Evolutionary conservation across 92 coral and sea anemone genomes (phyloP).

Genomic region (Epizoanthus illoricatus): DNA sequence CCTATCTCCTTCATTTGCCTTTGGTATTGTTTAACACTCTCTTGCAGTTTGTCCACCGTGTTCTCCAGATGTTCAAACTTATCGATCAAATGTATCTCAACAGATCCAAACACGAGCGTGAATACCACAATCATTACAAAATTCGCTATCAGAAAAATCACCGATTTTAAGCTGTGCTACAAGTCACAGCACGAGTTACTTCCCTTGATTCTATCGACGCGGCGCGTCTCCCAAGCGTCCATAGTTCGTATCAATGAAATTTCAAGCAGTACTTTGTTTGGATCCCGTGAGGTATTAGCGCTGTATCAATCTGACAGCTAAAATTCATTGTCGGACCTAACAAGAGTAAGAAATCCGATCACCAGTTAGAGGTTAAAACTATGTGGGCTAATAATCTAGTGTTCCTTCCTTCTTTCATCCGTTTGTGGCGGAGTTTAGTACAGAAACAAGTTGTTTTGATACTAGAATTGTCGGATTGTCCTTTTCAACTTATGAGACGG

Average conservation of each 20-base stretch:
- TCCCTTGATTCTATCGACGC: slow-evolving; percentile 16
- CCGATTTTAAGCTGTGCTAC: slow-evolving; percentile 9
- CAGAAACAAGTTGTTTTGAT: background rate
- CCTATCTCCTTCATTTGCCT: background rate
- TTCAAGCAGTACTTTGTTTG: background rate
- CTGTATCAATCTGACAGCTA: slow-evolving; percentile 4
- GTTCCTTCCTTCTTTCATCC: background rate
- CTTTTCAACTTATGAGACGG: background rate
- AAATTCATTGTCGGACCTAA: background rate
- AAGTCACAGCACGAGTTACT: background rate
- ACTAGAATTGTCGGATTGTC: background rate
- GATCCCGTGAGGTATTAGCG: slow-evolving; percentile 26
- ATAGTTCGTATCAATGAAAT: background rate
- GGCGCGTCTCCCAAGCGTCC: slow-evolving; percentile 38
- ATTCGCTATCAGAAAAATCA: slow-evolving; percentile 6
- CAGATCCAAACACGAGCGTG: slow-evolving; percentile 35
- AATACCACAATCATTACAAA: slow-evolving; percentile 21
- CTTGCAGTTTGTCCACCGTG: slow-evolving; percentile 29
- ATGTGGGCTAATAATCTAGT: background rate
- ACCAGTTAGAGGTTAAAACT: background rate
- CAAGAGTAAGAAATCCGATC: background rate
- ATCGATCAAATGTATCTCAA: slow-evolving; percentile 23
- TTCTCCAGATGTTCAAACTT: background rate
- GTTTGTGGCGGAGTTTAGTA: background rate
- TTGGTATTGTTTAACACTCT: background rate